Conservation (phyloP, 2,797 vertebrate genomes). For the Aplochiton taeniatus region DNA sequence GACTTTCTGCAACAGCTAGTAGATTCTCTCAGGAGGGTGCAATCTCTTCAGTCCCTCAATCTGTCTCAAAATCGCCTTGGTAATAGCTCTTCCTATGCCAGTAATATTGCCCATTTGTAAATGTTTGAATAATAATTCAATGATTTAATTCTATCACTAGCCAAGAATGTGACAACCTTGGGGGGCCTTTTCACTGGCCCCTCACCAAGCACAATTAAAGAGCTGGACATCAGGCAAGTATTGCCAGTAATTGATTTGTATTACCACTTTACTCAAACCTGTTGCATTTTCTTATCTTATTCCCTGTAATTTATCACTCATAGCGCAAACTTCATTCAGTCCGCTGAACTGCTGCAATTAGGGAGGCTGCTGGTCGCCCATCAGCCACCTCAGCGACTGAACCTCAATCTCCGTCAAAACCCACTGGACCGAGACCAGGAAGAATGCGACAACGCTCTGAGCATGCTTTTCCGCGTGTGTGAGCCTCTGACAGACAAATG, state of each 20-base stretch:
- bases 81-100: slow-evolving; percentile 42
- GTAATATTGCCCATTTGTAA: not conserved
- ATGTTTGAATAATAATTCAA: not conserved
- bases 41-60: slow-evolving; percentile 81
- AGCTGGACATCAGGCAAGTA: slow-evolving; percentile 85
- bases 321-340: slow-evolving; percentile 91
- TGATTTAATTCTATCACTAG: slow-evolving; percentile 38
- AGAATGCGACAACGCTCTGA: slow-evolving; percentile 77
- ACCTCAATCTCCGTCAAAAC: slow-evolving; percentile 85
- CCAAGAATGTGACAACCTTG: slow-evolving; percentile 74
- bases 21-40: slow-evolving; percentile 74
- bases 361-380: slow-evolving; percentile 71
- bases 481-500: slow-evolving; percentile 76
- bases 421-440: slow-evolving; percentile 83
- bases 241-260: not conserved
- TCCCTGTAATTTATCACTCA: slow-evolving; percentile 15
- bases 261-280: not conserved
- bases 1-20: slow-evolving; percentile 81
- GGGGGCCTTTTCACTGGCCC: slow-evolving; percentile 86
- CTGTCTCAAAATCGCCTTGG: slow-evolving; percentile 89
- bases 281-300: not conserved
- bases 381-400: slow-evolving; percentile 66
- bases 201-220: slow-evolving; percentile 77
- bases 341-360: slow-evolving; percentile 86
- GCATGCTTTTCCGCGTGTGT: slow-evolving; percentile 73